phyloP scores from a whole-genome alignment of 2,888 invertebrate species.

The Hydrotaea diabolus region DNA sequence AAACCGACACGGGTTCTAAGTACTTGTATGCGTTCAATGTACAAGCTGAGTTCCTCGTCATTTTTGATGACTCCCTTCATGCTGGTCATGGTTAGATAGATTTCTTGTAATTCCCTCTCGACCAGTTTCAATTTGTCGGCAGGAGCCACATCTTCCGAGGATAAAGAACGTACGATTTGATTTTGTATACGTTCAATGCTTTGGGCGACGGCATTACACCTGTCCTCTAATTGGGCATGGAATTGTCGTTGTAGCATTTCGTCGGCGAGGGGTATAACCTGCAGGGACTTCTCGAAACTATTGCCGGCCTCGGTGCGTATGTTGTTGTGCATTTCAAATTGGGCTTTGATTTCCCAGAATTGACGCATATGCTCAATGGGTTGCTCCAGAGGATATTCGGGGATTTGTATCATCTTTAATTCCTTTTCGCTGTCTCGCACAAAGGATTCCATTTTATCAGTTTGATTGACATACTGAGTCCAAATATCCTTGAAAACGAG shows the following conservation, averaged over 20 bases:
- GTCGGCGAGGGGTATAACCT: slow-evolving; percentile 90
- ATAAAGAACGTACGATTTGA: slow-evolving; percentile 86
- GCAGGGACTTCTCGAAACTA: slow-evolving; percentile 88
- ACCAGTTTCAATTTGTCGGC: slow-evolving; percentile 88
- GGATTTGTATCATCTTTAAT: slow-evolving; percentile 84
- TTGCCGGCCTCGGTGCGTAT: slow-evolving; percentile 87
- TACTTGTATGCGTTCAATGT: slow-evolving; percentile 90
- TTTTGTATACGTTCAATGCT: slow-evolving; percentile 86
- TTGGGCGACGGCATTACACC: slow-evolving; percentile 86
- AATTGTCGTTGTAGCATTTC: slow-evolving; percentile 91
- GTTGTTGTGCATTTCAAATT: slow-evolving; percentile 91
- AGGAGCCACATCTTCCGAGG: slow-evolving; percentile 87
- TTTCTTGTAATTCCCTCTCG: slow-evolving; percentile 89
- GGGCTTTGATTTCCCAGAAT: slow-evolving; percentile 94
- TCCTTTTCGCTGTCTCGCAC: slow-evolving; percentile 88
- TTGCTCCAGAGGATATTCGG: slow-evolving; percentile 84
- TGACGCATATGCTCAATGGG: slow-evolving; percentile 88
- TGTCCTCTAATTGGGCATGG: slow-evolving; percentile 88
- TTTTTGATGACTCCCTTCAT: slow-evolving; percentile 90
- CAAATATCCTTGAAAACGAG: slow-evolving; percentile 90
- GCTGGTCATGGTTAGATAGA: slow-evolving; percentile 86
- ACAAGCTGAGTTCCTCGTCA: slow-evolving; percentile 90
- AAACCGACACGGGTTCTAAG: slow-evolving; percentile 88
- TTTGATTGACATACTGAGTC: slow-evolving; percentile 87
- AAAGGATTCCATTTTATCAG: slow-evolving; percentile 89